phyloP scores from a whole-genome alignment of 2,113 vertebrate genomes.

The Fukomys damarensis region DNA sequence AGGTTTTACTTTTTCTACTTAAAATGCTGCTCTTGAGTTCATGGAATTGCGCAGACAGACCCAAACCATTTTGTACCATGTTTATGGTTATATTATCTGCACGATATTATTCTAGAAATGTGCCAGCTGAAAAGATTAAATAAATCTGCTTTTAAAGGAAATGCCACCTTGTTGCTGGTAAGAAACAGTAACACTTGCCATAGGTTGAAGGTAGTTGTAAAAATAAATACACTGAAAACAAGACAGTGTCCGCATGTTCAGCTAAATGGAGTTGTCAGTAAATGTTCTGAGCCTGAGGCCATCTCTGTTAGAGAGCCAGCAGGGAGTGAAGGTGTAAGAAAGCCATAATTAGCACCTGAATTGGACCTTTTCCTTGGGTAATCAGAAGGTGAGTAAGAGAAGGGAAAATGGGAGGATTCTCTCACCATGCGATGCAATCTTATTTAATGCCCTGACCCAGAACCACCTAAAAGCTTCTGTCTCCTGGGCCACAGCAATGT shows the following conservation, averaged over 20 bases:
- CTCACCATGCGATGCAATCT: neutral
- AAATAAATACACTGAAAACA: neutral
- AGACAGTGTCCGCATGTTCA: neutral
- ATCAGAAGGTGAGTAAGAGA: neutral
- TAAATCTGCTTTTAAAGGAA: slow-evolving; percentile 21
- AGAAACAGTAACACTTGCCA: neutral
- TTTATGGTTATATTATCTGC: neutral
- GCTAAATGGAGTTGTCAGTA: neutral
- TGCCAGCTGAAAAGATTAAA: slow-evolving; percentile 27
- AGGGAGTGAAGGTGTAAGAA: neutral
- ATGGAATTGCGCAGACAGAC: neutral
- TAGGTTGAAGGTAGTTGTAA: neutral
- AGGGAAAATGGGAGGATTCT: neutral
- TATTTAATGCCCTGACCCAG: neutral
- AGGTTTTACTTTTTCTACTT: neutral
- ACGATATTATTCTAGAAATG: neutral
- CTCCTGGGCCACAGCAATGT: neutral
- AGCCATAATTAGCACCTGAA: neutral
- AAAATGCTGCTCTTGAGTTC: neutral
- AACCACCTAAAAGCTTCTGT: neutral
- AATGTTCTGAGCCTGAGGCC: neutral
- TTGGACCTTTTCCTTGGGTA: neutral
- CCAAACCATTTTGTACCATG: neutral
- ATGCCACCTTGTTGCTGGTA: neutral
- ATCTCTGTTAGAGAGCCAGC: neutral